Base-by-base conservation (phyloP, 2,797 vertebrate genomes). In the Cynopterus sphinx region DNA sequence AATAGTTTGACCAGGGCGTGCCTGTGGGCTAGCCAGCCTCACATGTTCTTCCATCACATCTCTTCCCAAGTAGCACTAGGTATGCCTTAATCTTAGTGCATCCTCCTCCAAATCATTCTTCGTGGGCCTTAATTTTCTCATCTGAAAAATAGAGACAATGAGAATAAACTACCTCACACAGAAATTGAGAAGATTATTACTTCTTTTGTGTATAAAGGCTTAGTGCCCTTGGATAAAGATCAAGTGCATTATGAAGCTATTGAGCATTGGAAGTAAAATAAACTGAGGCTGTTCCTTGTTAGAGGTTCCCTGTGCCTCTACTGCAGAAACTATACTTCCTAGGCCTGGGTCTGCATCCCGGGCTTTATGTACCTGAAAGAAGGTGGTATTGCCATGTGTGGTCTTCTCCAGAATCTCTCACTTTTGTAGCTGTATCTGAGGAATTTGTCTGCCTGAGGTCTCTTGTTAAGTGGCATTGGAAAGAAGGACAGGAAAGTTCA, bases 401-500 rank as follows among this genome's bases (percentile, higher is more conserved):
- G 53, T 51, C 24, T 67, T 73, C 75, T 84, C 73, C 43, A 51
- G 84, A 77, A 79, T 51, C 65, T 31, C 79, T 9, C 73, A 17
- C 26, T 59, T 91, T 53, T 68, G 22, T 41, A 71, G 51, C 43
- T 31, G 0, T 13, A 43, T 31, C 70, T 84, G 65, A 39, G 65
- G 46, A 68, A 53, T 68, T n/a, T 8, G n/a, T 33, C 53, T 85
- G 22, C 75, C 36, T 19, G 55, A 49, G 13, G 39, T 73, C 81
- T 39, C 41, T 65, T 57, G 12, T 6, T 33, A 92, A 78, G 43
- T 11, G 33, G 43, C 9, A 3, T 83, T 46, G 59, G 65, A 83
- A 39, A 90, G 74, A 91, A 86, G 65, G 43, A 39, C 78, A 88
- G 84, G 65, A 84, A 81, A 51, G 28, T 26, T 79, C 19, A 19